Percentiles rank a stretch among this genome's conserved stretches.
Evolutionary conservation across 2,888 invertebrate genomes (phyloP).

Genomic region (Chironomus riparius): DNA sequence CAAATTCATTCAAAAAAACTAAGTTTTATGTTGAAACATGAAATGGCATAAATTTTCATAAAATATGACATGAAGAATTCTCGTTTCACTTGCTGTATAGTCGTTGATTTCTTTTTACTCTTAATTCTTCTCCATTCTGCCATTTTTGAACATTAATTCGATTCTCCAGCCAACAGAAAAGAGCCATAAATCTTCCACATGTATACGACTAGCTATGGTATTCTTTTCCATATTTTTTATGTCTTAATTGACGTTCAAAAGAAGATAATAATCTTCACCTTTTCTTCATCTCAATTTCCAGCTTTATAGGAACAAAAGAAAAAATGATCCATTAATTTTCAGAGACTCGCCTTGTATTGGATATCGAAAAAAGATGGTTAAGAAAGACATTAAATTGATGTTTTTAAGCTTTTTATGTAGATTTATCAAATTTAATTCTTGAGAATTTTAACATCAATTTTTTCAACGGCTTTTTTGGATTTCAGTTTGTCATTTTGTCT

Average conservation of each 20-base stretch:
- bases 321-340: slow-evolving; percentile 6
- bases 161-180: neutral
- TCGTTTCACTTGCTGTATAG: neutral
- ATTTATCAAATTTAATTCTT: too few species aligned
- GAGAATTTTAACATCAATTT: too few species aligned
- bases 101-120: neutral
- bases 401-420: neutral
- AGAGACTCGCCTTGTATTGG: neutral
- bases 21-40: neutral
- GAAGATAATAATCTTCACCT: slow-evolving; percentile 8
- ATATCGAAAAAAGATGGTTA: neutral
- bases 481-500: too few species aligned
- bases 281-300: neutral
- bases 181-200: neutral
- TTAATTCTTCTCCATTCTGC: neutral
- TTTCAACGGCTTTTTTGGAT: too few species aligned
- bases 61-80: neutral
- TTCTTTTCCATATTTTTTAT: neutral
- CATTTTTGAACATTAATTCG: neutral
- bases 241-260: slow-evolving; percentile 2
- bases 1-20: neutral
- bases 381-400: neutral
- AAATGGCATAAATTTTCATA: neutral
- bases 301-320: neutral
- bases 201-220: neutral